Conservation (phyloP, 2,113 vertebrate species). For the Chloebia gouldiae region DNA sequence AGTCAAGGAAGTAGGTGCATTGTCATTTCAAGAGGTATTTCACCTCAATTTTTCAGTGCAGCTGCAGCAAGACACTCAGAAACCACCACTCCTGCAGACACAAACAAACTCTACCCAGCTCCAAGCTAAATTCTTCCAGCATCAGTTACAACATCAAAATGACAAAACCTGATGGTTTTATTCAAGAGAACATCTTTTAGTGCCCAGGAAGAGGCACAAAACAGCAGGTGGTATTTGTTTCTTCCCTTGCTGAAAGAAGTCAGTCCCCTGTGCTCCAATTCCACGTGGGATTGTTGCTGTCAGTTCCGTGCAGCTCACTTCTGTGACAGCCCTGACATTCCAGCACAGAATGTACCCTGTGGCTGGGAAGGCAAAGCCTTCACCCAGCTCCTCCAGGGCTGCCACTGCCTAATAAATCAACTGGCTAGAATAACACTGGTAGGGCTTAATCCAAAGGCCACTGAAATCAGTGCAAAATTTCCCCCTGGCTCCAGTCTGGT, state of each 20-base stretch:
- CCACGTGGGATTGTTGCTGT: not conserved
- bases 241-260: not conserved
- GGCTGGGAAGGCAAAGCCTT: not conserved
- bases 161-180: not conserved
- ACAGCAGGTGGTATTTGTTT: not conserved
- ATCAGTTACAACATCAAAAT: not conserved
- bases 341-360: not conserved
- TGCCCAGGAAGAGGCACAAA: not conserved
- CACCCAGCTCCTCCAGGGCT: not conserved
- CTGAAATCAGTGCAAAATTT: not conserved
- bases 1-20: not conserved
- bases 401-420: not conserved
- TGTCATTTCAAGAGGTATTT: not conserved
- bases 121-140: not conserved
- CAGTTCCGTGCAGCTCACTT: not conserved
- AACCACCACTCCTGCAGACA: not conserved
- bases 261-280: not conserved
- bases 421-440: not conserved
- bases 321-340: not conserved
- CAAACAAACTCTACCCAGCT: not conserved
- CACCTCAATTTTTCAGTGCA: not conserved
- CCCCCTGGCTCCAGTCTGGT: not conserved
- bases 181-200: not conserved
- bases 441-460: not conserved
- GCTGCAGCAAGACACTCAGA: not conserved